phyloP scores from a whole-genome alignment of 2,797 vertebrate genomes.

The Pipistrellus nathusii region DNA sequence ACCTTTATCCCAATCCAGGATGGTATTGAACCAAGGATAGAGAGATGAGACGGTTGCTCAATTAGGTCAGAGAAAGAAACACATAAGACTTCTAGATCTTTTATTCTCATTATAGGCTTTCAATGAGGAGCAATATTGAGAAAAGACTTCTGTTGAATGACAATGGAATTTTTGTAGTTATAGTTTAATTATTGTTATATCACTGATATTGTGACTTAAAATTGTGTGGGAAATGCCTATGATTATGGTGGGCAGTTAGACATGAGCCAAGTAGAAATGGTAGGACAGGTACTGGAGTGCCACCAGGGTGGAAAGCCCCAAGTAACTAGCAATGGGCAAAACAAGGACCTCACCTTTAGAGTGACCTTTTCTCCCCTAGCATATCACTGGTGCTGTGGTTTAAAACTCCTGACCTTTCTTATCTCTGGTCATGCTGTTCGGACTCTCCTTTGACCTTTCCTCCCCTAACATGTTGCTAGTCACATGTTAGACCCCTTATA shows the following conservation, averaged over 20 bases:
- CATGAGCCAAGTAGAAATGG: not conserved
- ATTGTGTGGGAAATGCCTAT: not conserved
- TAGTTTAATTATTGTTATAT: not conserved
- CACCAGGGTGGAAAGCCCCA: not conserved
- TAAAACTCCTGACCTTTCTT: not conserved
- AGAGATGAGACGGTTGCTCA: rapidly evolving
- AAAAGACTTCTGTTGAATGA: not conserved
- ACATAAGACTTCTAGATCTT: too few relatives aligned
- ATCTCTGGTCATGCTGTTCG: not conserved
- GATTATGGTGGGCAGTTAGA: not conserved
- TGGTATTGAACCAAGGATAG: not conserved
- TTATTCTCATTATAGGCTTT: not conserved
- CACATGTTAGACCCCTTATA: not conserved
- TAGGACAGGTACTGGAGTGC: too few relatives aligned
- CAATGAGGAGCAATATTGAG: not conserved
- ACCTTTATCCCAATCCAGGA: not conserved
- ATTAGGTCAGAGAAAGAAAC: not conserved
- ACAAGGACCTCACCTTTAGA: not conserved
- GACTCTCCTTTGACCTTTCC: too few relatives aligned
- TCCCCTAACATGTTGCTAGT: not conserved
- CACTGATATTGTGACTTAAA: not conserved
- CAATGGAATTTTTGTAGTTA: not conserved
- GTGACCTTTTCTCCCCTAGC: not conserved
- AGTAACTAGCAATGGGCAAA: not conserved
- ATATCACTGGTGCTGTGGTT: not conserved